Base-by-base conservation (phyloP, 2,888 invertebrate species). In the Carabus problematicus region DNA sequence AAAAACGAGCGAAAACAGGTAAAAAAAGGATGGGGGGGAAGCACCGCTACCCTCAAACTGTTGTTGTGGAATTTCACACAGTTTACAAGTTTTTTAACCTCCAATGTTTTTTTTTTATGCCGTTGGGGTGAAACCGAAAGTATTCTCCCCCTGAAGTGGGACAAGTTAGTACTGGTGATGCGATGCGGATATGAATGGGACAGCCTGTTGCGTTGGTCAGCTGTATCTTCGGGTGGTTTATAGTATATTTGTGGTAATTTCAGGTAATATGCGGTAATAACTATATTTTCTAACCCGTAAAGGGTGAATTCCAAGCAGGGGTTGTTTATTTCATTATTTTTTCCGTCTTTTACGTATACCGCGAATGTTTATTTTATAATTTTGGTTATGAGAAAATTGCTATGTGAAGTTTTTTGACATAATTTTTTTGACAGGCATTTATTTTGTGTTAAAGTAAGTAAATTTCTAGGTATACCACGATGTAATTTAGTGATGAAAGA, bases 11-110 rank as follows among this genome's bases (percentile, higher is more conserved):
- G 52, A 7, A 59, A 69, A 69, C 69, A 69, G 69, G 69, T 69
- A 69, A 69, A 69, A 69, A 62, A 40, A 14, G 39, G n/a, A n/a
- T n/a, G n/a, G n/a, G n/a, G n/a, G 56, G 14, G 16, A 54, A 64
- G 42, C 29, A 29, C 29, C 29, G 29, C 14, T 56, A 42, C 54
- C 67, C 66, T 12, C 43, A 19, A 55, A 63, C 42, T 43, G 43
- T 11, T 58, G 40, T 40, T 41, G 58, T 54, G 41, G 52, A 62
- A 69, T 69, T 69, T 69, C 69, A 69, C 69, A 69, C 69, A 69
- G 45, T 69, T 54, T 69, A 69, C 40, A 45, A 43, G 62, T 55
- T 62, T 39, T 62, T 66, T 41, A 69, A 61, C 61, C 69, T 62
- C 29, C 12, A 18, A n/a, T n/a, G n/a, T n/a, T n/a, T n/a, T n/a